Base-by-base conservation (phyloP, 2,888 invertebrate species). In the Achlya flavicornis region DNA sequence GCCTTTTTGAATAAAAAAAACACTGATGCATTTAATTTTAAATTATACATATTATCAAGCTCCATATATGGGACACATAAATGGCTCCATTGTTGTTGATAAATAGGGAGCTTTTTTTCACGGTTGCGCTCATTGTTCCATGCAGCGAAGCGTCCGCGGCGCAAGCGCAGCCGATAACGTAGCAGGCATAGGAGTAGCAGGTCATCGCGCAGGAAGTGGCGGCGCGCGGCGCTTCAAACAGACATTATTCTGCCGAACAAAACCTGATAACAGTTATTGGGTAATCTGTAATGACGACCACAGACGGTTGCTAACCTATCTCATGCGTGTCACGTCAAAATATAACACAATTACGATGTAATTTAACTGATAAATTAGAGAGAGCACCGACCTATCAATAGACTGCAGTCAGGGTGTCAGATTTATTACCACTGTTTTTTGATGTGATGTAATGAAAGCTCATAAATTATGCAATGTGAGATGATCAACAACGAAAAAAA, bases 151-250 rank as follows among this genome's bases (percentile, higher is more conserved):
- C 38, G 59, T 46, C 35, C 10, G 60, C 19, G 66, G 63, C 69
- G 72, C 76, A 67, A 65, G 65, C 73, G 73, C 68, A 75, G 67
- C 64, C 70, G 79, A 74, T 79, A 77, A 75, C 77, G 62, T 61
- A 19, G n/a, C n/a, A n/a, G 26, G 26, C 26, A 26, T 26, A 26
- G 26, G 26, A 26, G 26, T 26, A 26, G 63, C 77, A 80, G 92
- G 91, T 92, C 92, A 92, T 80, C 86, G 81, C 83, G 85, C 90
- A 92, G 92, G 93, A 92, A 92, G 90, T 85, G 82, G 85, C 85
- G 83, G 81, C 84, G 77, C 79, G 85, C 85, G 83, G 81, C 84
- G 77, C 79, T 85, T 86, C 89, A 89, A 90, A 87, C 84, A 72
- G 68, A 71, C 73, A 73, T 41, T 60, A 78, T 73, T 74, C 80